Evolutionary conservation across 2,888 invertebrate genomes (phyloP), one percentile per base, ranked within the genome.

Genomic region (Agrenia bidenticulata): DNA sequence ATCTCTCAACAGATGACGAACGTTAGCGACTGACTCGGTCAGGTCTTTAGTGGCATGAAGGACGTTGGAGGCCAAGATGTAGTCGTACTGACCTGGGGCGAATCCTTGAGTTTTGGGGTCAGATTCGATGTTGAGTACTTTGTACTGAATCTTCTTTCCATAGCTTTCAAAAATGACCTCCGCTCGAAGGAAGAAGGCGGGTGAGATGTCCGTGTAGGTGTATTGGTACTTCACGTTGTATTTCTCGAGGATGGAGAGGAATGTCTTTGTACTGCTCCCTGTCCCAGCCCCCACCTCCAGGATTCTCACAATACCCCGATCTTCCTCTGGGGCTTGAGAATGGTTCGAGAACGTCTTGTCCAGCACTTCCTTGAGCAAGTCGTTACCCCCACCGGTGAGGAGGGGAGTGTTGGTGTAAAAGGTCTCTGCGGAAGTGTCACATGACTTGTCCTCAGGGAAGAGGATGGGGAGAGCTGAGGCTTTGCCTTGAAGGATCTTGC

Each of bases 221-320:
- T 67, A 71, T 5, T 66, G 55, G 41, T 60, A 67, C 2, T 53
- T 55, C 15, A 61, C 37, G n/a, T 57, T 60, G 21, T 51, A 41
- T 41, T 68, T 61, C 54, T 61, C 62, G 24, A 67, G 27, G n/a
- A 64, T 39, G 13, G 56, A 32, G 2, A 67, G 26, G 0, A 67
- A 41, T 21, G 61, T 61, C 42, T 61, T 60, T 1, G 65, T 69
- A 15, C 63, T 54, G 13, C 65, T 58, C 17, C 70, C 66, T 17
- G 66, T 61, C 9, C 71, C 72, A 7, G 67, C 66, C 11, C 71
- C 71, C 15, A 71, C 51, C 45, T 70, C 67, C 19, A 67, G 49
- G 2, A 67, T 19, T 2, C 66, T 53, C 4, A 67, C 23, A 17
- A 63, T 50, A 21, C 61, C 67, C 7, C 56, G 24, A 23, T 67